Conservation (phyloP, 2,113 vertebrate genomes). For the Sylvia atricapilla region DNA sequence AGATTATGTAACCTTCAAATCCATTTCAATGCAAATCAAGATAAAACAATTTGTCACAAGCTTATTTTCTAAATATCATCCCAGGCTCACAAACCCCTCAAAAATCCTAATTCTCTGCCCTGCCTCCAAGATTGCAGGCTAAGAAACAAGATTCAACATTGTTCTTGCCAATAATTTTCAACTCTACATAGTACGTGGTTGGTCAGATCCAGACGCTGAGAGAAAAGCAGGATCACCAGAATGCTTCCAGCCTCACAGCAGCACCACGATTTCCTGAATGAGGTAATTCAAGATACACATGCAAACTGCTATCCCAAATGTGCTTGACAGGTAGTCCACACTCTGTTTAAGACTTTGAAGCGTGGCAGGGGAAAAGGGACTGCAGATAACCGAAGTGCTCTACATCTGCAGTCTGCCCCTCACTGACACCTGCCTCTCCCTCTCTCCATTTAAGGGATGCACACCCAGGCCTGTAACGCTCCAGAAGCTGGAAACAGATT, state of each 20-base stretch:
- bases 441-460: not conserved
- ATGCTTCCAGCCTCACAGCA: not conserved
- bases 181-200: not conserved
- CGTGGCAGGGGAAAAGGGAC: fast-evolving
- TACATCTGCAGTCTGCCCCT: not conserved
- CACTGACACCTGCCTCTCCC: not conserved
- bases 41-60: not conserved
- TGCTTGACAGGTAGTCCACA: not conserved
- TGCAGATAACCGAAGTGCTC: not conserved
- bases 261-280: not conserved
- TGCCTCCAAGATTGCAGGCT: not conserved
- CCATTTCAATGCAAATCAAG: not conserved
- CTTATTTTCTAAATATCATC: not conserved
- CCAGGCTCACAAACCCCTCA: not conserved
- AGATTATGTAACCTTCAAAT: not conserved
- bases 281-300: not conserved
- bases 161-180: not conserved
- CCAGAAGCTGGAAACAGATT: not conserved
- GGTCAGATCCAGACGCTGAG: not conserved
- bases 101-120: not conserved
- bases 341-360: not conserved
- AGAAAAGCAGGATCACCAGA: not conserved
- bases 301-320: not conserved
- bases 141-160: not conserved
- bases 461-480: not conserved